Evolutionary conservation across 2,888 invertebrate species (phyloP).

Genomic region (Adineta ricciae): DNA sequence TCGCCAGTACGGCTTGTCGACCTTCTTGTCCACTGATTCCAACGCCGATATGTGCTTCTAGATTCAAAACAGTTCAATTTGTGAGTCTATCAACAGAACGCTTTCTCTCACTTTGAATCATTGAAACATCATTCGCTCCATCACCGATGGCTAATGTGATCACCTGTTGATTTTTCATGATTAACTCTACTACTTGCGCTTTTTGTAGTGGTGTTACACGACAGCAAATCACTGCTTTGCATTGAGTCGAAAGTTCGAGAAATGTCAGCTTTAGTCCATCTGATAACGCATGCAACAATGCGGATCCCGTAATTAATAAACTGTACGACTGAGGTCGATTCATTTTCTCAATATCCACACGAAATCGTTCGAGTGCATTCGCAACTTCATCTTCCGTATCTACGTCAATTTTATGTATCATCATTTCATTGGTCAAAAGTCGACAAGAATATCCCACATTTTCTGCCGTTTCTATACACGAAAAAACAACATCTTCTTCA

Average conservation of each 20-base stretch:
- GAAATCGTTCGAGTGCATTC: background rate
- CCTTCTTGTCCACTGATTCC: conserved; percentile 97
- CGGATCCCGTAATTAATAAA: conserved; percentile 90
- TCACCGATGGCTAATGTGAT: conserved; percentile 51
- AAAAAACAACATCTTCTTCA: conserved; percentile 47
- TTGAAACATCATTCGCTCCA: conserved; percentile 52
- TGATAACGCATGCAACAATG: conserved; percentile 54
- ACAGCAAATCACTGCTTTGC: conserved; percentile 82
- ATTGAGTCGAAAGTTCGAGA: conserved; percentile 45
- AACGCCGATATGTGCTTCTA: conserved; percentile 91
- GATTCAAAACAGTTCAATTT: too few relatives aligned
- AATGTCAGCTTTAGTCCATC: background rate
- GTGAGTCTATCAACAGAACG: too few relatives aligned
- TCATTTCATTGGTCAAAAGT: conserved; percentile 85
- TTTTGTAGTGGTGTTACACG: conserved; percentile 90
- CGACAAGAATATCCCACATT: conserved; percentile 98
- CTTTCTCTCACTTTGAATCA: conserved; percentile 59
- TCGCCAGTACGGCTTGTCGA: conserved; percentile 90
- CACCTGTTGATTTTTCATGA: conserved; percentile 48
- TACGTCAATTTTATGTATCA: conserved; percentile 84
- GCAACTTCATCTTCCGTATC: conserved; percentile 50
- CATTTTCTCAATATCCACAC: background rate
- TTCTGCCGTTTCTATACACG: conserved; percentile 95
- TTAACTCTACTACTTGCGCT: conserved; percentile 75
- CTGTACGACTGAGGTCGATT: conserved; percentile 59